Conservation (phyloP, 2,888 invertebrate genomes). For the Drosophila hamatofila region DNA sequence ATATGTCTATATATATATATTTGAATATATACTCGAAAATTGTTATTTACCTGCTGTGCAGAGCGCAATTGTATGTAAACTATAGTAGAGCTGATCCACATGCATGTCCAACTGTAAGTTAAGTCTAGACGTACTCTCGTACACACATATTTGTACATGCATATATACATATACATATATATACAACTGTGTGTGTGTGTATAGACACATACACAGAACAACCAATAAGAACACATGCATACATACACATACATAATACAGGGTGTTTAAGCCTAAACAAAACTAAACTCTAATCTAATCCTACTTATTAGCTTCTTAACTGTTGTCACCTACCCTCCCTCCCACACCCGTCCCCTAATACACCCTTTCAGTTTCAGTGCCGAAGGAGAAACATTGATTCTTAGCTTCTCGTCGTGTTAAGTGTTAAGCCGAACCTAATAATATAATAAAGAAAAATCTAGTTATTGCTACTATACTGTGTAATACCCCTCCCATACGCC, state of each 20-base stretch:
- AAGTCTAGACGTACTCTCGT: slow-evolving; percentile 72
- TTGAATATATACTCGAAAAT: slow-evolving; percentile 77
- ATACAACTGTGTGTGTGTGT: slow-evolving; percentile 37
- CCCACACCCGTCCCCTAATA: background rate
- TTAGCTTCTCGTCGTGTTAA: slow-evolving; percentile 77
- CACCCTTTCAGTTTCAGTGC: slow-evolving; percentile 52
- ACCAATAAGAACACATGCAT: slow-evolving; percentile 6
- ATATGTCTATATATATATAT: slow-evolving; percentile 47
- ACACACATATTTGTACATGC: slow-evolving; percentile 32
- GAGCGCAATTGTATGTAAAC: slow-evolving; percentile 81
- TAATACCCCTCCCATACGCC: slow-evolving; percentile 57
- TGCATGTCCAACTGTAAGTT: slow-evolving; percentile 83
- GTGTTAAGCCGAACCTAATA: slow-evolving; percentile 69
- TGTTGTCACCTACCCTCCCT: slow-evolving; percentile 56
- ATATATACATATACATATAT: slow-evolving; percentile 6
- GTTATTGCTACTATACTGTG: slow-evolving; percentile 73
- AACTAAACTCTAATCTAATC: slow-evolving; percentile 65
- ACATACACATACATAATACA: slow-evolving; percentile 63
- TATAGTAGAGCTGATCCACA: slow-evolving; percentile 76
- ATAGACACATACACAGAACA: slow-evolving; percentile 16
- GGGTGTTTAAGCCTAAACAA: slow-evolving; percentile 71
- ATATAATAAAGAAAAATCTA: slow-evolving; percentile 54
- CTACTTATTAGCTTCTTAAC: slow-evolving; percentile 71
- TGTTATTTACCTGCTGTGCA: slow-evolving; percentile 83
- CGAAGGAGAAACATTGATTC: slow-evolving; percentile 54